phyloP scores from a whole-genome alignment of 1,140 invertebrate genomes.

The Tigriopus japonicus region DNA sequence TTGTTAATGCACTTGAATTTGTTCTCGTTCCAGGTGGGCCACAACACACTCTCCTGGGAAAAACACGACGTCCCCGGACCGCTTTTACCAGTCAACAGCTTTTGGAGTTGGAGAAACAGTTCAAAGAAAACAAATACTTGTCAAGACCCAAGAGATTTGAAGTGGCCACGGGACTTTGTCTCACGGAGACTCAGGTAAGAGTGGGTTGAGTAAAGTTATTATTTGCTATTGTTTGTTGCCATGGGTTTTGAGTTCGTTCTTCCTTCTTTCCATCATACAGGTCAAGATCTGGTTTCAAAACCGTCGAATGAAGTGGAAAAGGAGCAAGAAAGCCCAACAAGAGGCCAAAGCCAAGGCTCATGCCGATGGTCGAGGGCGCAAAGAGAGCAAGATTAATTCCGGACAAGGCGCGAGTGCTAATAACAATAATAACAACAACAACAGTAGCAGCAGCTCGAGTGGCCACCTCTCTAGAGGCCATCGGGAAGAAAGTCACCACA shows the following conservation, averaged over 20 bases:
- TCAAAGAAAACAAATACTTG: conserved; percentile 95
- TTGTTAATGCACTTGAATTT: no score
- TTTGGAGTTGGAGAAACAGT: conserved; percentile 92
- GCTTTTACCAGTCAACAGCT: conserved; percentile 97
- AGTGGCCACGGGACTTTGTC: conserved; percentile 88
- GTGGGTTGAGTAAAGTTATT: background rate
- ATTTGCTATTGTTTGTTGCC: background rate
- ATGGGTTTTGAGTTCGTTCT: background rate
- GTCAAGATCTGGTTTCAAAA: conserved; percentile 94
- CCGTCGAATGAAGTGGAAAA: conserved; percentile 81
- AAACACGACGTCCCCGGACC: conserved; percentile 83
- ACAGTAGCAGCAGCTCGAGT: no score
- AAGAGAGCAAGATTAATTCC: background rate
- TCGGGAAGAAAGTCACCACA: background rate
- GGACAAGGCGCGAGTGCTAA: no score
- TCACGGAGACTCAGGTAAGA: conserved; percentile 91
- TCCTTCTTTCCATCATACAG: conserved; percentile 30
- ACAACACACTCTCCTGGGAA: conserved; percentile 66
- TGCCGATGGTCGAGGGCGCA: background rate
- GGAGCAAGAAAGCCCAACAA: conserved; percentile 57
- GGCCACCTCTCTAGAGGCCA: background rate
- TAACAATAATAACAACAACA: no score
- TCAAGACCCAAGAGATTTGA: conserved; percentile 95
- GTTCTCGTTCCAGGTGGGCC: conserved; percentile 29
- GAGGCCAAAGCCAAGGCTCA: conserved; percentile 9